Evolutionary conservation across 2,797 vertebrate genomes (phyloP), one percentile per base, ranked within the genome.

Genomic region (Lophius americanus): DNA sequence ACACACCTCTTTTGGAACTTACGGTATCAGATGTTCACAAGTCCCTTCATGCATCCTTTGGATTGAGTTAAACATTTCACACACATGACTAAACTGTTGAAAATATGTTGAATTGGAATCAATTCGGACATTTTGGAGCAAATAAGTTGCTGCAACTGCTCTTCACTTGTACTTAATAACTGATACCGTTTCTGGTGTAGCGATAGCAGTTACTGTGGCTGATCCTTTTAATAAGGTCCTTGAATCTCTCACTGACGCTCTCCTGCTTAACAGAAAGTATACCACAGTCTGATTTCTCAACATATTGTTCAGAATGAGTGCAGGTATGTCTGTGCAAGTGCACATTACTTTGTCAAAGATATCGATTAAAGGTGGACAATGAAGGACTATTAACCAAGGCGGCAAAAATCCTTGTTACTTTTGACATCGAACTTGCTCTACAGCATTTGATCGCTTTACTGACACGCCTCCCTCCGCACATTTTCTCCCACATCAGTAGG

Each of bases 401-500:
- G 57, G 44, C 7, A 44, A 47, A 70, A 58, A 70, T 59, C 41
- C 60, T 6, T 42, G 38, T 63, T 68, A 54, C 56, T 55, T 70
- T 58, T 69, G n/a, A 62, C 35, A 11, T 60, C 52, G 42, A 42
- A 76, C 32, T 13, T 68, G 51, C 55, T 42, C 50, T 50, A 14
- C 48, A 61, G 41, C 47, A 73, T 79, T 76, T 70, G 46, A 78
- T 60, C 35, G 3, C 56, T 62, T 47, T 10, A 53, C 36, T 64
- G 65, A 75, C 49, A 67, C 54, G 53, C 41, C 38, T 38, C 70
- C 23, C 33, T 14, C 60, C 64, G 57, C 65, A 78, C 51, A 67
- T 2, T 23, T 39, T 38, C 50, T 67, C 47, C 9, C 42, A 67
- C 73, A 62, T 73, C 58, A 65, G 55, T 38, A 7, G 63, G 69